These are phyloP conservation scores for Tarsius wallacei DNA, from an alignment of 2,797 vertebrate genomes.

Conservation along the genomic window DNA sequence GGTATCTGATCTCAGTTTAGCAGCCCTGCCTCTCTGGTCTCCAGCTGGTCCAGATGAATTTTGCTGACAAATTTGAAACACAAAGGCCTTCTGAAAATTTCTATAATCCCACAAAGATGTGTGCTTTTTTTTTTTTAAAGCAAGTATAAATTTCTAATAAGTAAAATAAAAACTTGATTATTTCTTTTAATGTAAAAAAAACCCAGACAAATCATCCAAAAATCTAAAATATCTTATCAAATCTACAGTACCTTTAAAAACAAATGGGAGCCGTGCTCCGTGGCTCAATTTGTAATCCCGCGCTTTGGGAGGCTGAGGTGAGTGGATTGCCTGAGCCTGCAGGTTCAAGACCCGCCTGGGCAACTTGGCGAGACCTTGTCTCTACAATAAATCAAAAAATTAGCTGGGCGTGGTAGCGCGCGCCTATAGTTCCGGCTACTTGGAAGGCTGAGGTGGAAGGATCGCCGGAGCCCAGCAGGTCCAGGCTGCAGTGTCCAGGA, in stretches of 20 bases:
- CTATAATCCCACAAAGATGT: not conserved
- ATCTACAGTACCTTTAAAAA: not conserved
- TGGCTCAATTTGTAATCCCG: too few species aligned
- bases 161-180: not conserved
- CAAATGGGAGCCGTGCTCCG: not conserved
- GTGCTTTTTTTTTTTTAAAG: not conserved
- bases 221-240: not conserved
- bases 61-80: not conserved
- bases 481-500: too few species aligned
- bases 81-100: not conserved
- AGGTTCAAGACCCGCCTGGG: too few species aligned
- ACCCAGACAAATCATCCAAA: not conserved
- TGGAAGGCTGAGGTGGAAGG: too few species aligned
- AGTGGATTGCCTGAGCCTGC: too few species aligned
- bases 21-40: not conserved
- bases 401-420: too few species aligned
- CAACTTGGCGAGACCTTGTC: too few species aligned
- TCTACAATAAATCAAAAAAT: too few species aligned
- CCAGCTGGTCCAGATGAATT: not conserved
- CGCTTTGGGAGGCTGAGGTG: too few species aligned
- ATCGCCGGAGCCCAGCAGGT: too few species aligned
- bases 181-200: not conserved
- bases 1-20: not conserved
- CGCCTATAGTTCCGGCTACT: too few species aligned
- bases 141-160: not conserved